Percentiles rank a stretch among this genome's conserved stretches.
These are phyloP conservation scores for Scolopax mira DNA, from an alignment of 2,113 vertebrate genomes.

Conservation along the genomic window DNA sequence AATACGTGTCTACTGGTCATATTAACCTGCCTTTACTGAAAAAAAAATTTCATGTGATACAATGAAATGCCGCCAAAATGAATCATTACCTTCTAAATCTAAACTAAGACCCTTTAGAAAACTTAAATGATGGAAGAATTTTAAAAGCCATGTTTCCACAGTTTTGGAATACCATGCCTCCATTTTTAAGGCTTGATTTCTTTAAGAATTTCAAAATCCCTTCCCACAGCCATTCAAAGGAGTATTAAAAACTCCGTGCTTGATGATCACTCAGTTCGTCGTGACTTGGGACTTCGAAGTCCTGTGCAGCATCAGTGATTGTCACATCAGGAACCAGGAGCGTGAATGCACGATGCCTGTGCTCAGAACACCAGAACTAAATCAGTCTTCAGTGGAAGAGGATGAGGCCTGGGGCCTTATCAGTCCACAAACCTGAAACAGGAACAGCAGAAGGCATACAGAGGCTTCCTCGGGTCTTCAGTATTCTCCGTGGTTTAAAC, in stretches of 20 bases:
- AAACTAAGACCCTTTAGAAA: neutral
- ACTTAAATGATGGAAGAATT: neutral
- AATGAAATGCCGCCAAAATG: slow-evolving; percentile 11
- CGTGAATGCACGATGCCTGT: neutral
- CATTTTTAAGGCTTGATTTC: neutral
- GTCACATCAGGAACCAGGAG: neutral
- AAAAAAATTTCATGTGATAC: neutral
- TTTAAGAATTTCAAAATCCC: neutral
- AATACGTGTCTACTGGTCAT: neutral
- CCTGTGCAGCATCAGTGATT: neutral
- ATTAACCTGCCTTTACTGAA: slow-evolving; percentile 14
- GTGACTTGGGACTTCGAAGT: neutral
- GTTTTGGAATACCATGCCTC: neutral
- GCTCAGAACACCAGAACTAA: neutral
- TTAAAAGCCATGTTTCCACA: neutral
- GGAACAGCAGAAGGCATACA: neutral
- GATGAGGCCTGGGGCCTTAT: neutral
- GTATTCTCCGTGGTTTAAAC: neutral
- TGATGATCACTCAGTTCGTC: neutral
- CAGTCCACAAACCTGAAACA: neutral
- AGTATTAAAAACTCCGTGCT: neutral
- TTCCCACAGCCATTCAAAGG: neutral
- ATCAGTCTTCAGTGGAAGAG: neutral
- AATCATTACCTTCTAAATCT: slow-evolving; percentile 21
- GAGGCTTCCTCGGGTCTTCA: neutral